phyloP scores from a whole-genome alignment of 2,888 invertebrate species.

The Resseliella maxima region DNA sequence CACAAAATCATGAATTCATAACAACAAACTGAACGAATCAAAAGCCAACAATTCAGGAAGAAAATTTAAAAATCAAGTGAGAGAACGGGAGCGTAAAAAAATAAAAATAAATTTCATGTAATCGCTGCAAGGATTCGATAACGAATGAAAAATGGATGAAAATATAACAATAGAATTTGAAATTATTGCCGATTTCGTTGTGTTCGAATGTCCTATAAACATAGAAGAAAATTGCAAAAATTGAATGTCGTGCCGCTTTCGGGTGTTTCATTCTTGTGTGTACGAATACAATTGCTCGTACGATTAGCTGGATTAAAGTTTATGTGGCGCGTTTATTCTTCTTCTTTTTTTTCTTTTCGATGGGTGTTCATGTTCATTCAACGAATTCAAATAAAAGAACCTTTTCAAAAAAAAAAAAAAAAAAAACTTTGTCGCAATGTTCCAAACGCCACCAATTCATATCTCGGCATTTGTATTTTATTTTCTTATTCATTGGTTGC shows the following conservation, averaged over 20 bases:
- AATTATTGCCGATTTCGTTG: constrained; percentile 10
- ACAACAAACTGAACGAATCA: neutral
- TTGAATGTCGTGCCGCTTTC: constrained; percentile 37
- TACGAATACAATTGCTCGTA: neutral
- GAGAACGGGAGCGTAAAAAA: neutral
- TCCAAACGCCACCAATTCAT: neutral
- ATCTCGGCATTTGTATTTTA: neutral
- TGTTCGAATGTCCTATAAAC: constrained; percentile 37
- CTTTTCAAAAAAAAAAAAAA: too few relatives aligned
- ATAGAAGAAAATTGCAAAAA: neutral
- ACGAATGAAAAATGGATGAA: constrained; percentile 42
- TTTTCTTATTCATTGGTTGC: neutral
- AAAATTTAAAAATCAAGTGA: too few relatives aligned
- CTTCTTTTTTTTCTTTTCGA: neutral
- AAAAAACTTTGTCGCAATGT: neutral
- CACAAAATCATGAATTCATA: constrained; percentile 36
- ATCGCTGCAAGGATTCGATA: constrained; percentile 24
- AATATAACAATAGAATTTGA: constrained; percentile 34
- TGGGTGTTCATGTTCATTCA: too few relatives aligned
- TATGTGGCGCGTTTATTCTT: neutral
- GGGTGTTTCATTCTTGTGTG: neutral
- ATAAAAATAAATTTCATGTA: constrained; percentile 13
- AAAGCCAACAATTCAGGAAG: neutral
- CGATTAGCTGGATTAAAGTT: constrained; percentile 9
- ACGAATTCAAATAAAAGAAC: constrained; percentile 22